Base-by-base conservation (phyloP, 2,888 invertebrate genomes). In the Agapetus fuscipes region DNA sequence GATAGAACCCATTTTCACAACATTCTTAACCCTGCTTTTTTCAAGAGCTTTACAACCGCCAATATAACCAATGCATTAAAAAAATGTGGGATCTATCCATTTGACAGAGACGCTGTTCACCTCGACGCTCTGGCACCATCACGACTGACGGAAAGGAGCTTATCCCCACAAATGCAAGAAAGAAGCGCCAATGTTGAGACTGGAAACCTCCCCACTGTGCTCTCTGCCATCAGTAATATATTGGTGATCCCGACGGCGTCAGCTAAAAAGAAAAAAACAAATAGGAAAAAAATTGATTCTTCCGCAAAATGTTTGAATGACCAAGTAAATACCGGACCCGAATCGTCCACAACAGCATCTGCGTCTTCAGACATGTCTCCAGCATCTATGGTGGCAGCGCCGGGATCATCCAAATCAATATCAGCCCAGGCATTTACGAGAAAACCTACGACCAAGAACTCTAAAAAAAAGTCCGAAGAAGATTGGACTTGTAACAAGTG, bases 121-220 rank as follows among this genome's bases (percentile, higher is more conserved):
- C 28, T 28, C 28, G 28, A 28, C 11, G 28, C 28, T 28, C 28
- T 28, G 28, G 28, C 28, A 28, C 28, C 28, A 28, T 28, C 28
- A n/a, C 28, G 28, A 28, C 11, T 28, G 28, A 28, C 28, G 28
- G 28, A 28, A 28, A 28, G 28, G 11, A n/a, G 11, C 28, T 5
- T 28, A 9, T 5, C 28, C 7, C 28, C 28, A 28, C n/a, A n/a
- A n/a, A n/a, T n/a, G n/a, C 28, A 28, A n/a, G 28, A 28, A 28
- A 28, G n/a, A n/a, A 28, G 11, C 28, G 28, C 7, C 4, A 28
- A 28, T n/a, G 28, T 28, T 28, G 28, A 28, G 5, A n/a, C 28
- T 28, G 28, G 11, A 28, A n/a, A 28, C 28, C 28, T n/a, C 7
- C 28, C 5, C 11, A n/a, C 28, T 28, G 7, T 28, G 28, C 28